Percentiles rank a stretch among this genome's conserved stretches.
Evolutionary conservation across 2,888 invertebrate genomes (phyloP).

Genomic region (Melanostoma mellinum): DNA sequence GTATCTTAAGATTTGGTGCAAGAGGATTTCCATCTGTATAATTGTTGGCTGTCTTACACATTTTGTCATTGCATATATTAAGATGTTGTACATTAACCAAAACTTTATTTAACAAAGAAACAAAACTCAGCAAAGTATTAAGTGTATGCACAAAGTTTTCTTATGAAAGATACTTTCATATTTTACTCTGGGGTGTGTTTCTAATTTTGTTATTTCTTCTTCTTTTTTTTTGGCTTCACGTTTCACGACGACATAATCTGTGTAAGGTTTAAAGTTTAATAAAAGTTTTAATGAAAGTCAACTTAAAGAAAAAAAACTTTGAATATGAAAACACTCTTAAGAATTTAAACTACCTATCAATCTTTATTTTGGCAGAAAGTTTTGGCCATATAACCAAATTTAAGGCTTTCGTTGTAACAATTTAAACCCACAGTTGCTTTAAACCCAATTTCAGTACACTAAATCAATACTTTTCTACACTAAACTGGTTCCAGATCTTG

Average conservation of each 20-base stretch:
- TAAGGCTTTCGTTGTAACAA: too few relatives aligned
- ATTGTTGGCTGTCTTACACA: conserved; percentile 58
- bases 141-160: conserved; percentile 48
- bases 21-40: conserved; percentile 36
- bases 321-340: conserved; percentile 20
- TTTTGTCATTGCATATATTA: conserved; percentile 58
- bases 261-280: conserved; percentile 40
- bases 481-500: too few relatives aligned
- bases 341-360: too few relatives aligned
- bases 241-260: conserved; percentile 37
- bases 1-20: conserved; percentile 43
- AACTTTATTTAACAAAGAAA: conserved; percentile 31
- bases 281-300: conserved; percentile 68
- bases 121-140: background rate
- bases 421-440: too few relatives aligned
- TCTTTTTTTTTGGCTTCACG: conserved; percentile 17
- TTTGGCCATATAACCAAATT: too few relatives aligned
- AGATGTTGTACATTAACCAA: conserved; percentile 50
- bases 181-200: conserved; percentile 55
- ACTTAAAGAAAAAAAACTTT: conserved; percentile 14
- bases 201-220: conserved; percentile 15
- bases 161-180: conserved; percentile 50
- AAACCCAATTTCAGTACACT: too few relatives aligned
- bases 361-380: too few relatives aligned
- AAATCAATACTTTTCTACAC: too few relatives aligned